Base-by-base conservation (phyloP, 2,797 vertebrate genomes). In the Muscicapa comitata region DNA sequence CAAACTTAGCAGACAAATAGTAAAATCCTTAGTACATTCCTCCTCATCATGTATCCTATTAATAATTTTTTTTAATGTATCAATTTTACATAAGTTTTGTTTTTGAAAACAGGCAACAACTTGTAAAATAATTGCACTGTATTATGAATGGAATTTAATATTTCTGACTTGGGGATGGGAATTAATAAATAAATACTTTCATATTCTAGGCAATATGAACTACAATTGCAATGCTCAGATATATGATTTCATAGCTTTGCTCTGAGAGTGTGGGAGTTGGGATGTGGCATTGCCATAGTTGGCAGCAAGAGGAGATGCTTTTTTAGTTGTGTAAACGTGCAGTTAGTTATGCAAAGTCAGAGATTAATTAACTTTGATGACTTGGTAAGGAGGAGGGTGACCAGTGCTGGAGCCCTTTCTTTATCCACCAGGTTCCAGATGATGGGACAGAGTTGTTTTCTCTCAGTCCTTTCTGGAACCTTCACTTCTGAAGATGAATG, bases 401-500 rank as follows among this genome's bases (percentile, higher is more conserved):
- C 9, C 35, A 53, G 17, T 25, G 18, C 57, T 83, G 33, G n/a
- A 90, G 29, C 13, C 35, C 20, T 55, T 76, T 59, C 33, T 40
- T 77, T 2, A 1, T 21, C 50, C 2, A 1, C 38, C 29, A 31
- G 19, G 17, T 40, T 86, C 50, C 1, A 1, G 3, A 5, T 73
- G 40, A 75, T 51, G 31, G 8, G 16, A 20, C 62, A 59, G 55
- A 73, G 37, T 47, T 11, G 10, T 76, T 81, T 92, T 86, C 43
- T 20, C 31, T 19, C 25, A 20, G 75, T 90, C 29, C 33, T 75
- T 81, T 48, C 48, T 70, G 24, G 42, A 65, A 57, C 17, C n/a
- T 48, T 81, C 29, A 6, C 26, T 82, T 89, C 71, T 79, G 48
- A 77, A 74, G 37, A 40, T 31, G 37, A 82, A 43, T 35, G 3